These are phyloP conservation scores for Chaitophorus viminalis DNA, from an alignment of 2,888 invertebrate species.

Conservation along the genomic window DNA sequence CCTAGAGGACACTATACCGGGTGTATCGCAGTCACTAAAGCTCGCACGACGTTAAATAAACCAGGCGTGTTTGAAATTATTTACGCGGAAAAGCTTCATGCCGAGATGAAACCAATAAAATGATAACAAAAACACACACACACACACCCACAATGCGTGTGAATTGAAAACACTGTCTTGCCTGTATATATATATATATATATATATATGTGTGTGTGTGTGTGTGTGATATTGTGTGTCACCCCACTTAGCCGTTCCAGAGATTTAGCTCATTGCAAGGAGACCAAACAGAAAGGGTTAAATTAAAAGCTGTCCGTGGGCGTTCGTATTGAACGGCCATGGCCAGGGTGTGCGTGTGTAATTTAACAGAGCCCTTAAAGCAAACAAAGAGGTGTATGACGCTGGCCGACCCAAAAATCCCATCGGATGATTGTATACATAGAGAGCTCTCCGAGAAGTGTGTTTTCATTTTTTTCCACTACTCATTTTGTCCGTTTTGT, in stretches of 20 bases:
- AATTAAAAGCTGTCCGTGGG: constrained; percentile 48
- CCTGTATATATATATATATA: no score
- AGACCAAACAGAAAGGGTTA: constrained; percentile 48
- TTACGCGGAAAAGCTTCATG: no score
- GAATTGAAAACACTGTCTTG: neutral
- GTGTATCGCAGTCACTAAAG: neutral
- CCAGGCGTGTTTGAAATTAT: no score
- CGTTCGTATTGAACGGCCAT: constrained; percentile 5
- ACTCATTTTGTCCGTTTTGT: neutral
- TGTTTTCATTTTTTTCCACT: neutral
- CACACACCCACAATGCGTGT: neutral
- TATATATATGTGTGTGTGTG: no score
- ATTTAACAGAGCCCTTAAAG: constrained; percentile 38
- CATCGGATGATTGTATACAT: constrained; percentile 36
- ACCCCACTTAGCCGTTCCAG: no score
- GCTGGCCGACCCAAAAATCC: constrained; percentile 43
- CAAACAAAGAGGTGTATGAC: constrained; percentile 50
- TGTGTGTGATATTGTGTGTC: no score
- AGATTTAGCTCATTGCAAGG: neutral
- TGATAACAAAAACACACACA: neutral
- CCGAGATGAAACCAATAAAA: no score
- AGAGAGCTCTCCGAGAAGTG: neutral
- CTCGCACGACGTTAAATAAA: no score
- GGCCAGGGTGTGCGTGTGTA: constrained; percentile 1
- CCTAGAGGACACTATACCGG: neutral